phyloP scores from a whole-genome alignment of 2,888 invertebrate species.

The Brachylomia viminalis region DNA sequence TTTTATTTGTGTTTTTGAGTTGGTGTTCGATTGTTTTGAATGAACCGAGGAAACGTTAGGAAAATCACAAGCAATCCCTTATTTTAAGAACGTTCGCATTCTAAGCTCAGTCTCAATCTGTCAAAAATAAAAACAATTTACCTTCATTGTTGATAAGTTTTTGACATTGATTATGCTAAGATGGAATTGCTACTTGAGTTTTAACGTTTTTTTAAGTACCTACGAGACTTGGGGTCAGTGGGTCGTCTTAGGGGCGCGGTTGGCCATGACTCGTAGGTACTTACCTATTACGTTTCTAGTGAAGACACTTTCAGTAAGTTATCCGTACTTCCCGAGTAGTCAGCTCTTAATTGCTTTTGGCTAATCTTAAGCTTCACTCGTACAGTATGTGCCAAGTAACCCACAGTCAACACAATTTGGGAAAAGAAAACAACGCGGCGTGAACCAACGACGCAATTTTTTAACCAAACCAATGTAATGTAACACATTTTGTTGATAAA shows the following conservation, averaged over 20 bases:
- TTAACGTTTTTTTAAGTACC: not conserved
- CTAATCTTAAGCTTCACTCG: not conserved
- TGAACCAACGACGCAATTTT: constrained; percentile 73
- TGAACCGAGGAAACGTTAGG: not conserved
- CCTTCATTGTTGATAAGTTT: not conserved
- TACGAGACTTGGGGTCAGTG: not conserved
- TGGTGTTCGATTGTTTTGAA: not conserved
- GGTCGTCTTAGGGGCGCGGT: too few species aligned
- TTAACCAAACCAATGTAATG: constrained; percentile 73
- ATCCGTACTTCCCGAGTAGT: not conserved
- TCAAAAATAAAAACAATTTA: not conserved
- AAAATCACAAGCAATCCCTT: not conserved
- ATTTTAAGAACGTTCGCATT: not conserved
- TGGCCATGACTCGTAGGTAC: not conserved
- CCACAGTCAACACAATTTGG: constrained; percentile 47
- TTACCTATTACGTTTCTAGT: too few species aligned
- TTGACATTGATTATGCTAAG: not conserved
- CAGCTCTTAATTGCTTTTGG: too few species aligned
- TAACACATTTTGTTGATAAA: constrained; percentile 79
- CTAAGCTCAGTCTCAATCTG: not conserved
- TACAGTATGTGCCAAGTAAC: constrained; percentile 1
- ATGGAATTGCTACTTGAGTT: not conserved
- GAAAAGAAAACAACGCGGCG: constrained; percentile 62
- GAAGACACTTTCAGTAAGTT: not conserved
- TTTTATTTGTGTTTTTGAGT: not conserved